Evolutionary conservation across 2,113 vertebrate species (phyloP).

Genomic region (Jaculus jaculus): DNA sequence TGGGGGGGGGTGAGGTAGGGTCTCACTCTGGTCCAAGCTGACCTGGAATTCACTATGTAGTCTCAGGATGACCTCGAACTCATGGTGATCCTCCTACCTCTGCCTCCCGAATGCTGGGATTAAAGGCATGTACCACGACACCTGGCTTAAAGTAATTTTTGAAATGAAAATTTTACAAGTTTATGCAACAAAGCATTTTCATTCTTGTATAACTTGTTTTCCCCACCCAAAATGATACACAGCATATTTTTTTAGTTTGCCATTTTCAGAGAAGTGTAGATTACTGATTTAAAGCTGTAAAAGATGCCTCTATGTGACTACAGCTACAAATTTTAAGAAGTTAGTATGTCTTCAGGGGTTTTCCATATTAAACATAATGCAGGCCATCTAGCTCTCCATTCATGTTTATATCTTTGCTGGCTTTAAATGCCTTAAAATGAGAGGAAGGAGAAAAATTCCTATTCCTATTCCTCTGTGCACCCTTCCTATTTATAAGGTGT

Average conservation of each 20-base stretch:
- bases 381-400: neutral
- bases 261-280: conserved; percentile 1
- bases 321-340: neutral
- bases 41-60: no score
- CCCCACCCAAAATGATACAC: conserved; percentile 17
- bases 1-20: no score
- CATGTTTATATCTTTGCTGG: neutral
- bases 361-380: neutral
- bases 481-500: conserved; percentile 15
- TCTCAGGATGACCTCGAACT: no score
- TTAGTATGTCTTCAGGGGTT: neutral
- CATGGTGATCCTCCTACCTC: no score
- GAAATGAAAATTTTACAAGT: conserved; percentile 50
- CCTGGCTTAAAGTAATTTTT: no score
- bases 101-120: no score
- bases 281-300: neutral
- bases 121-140: no score
- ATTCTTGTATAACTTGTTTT: conserved; percentile 49
- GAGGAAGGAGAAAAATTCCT: neutral
- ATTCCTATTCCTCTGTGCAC: neutral
- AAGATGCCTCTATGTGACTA: neutral
- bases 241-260: conserved; percentile 13
- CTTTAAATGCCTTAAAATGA: neutral
- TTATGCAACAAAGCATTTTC: conserved; percentile 47
- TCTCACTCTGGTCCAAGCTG: no score